Percentiles rank a stretch among this genome's conserved stretches.
Evolutionary conservation across 2,888 invertebrate genomes (phyloP).

Genomic region (Athalia rosae): DNA sequence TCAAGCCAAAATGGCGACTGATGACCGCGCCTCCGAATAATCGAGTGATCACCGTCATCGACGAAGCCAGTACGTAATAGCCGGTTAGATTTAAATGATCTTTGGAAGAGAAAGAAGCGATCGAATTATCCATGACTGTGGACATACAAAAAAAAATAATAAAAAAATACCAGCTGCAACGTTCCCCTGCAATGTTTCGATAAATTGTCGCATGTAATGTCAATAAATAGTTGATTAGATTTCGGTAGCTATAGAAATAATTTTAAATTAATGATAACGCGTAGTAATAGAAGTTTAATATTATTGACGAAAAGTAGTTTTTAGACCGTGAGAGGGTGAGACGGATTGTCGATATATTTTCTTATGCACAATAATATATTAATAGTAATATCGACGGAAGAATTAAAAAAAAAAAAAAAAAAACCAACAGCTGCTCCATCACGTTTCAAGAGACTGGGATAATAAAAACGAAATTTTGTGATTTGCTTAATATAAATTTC

Average conservation of each 20-base stretch:
- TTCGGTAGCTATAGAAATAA: too few species aligned
- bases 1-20: conserved; percentile 70
- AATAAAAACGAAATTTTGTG: conserved; percentile 33
- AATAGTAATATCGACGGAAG: conserved; percentile 3
- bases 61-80: conserved; percentile 78
- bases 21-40: conserved; percentile 75
- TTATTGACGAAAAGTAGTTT: background rate
- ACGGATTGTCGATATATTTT: conserved; percentile 23
- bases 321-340: conserved; percentile 29
- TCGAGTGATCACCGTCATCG: conserved; percentile 86
- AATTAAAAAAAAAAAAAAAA: background rate
- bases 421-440: conserved; percentile 29
- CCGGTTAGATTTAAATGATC: background rate
- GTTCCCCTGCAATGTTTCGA: too few species aligned
- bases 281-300: background rate
- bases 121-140: background rate
- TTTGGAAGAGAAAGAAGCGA: background rate
- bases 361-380: background rate
- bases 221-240: too few species aligned
- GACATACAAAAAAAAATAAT: background rate
- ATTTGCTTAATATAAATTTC: conserved; percentile 19
- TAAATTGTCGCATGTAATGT: too few species aligned
- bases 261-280: background rate
- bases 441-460: conserved; percentile 47
- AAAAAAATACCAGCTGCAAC: background rate